Base-by-base conservation (phyloP, 2,888 invertebrate genomes). In the Epirrhoe tristata region DNA sequence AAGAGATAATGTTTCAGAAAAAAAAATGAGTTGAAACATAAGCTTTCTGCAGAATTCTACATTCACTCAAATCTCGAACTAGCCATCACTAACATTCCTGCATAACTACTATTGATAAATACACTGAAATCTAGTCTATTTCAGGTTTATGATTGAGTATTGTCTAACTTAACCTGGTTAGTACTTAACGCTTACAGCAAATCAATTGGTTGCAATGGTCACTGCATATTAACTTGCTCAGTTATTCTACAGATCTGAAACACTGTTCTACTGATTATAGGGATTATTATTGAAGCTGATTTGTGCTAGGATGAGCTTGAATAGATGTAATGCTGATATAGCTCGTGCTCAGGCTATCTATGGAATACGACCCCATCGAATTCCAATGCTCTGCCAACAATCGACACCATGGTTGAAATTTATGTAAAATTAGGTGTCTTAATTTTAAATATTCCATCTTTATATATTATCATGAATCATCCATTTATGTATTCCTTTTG, bases 251-350 rank as follows among this genome's bases (percentile, higher is more conserved):
- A 36, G 46, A 51, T 66, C 63, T 50, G 48, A 57, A 64, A 59
- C 62, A 60, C 68, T 67, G 63, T 65, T 64, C 71, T 74, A 73
- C 59, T 59, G 67, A 70, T 64, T 64, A 68, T 72, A 73, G 53
- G 66, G 73, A 73, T 73, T 75, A 71, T 71, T 70, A 73, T 68
- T 68, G 69, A 72, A 72, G 70, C 72, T 69, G 65, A 61, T 72
- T 72, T 67, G 65, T 72, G 74, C 63, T 67, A 72, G 69, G 64
- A 52, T 53, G 32, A 66, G 63, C 70, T 58, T 65, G 66, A 54
- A 73, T 66, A 56, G 58, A 53, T 62, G 58, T 67, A 58, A 43
- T 54, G 61, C 46, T 32, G 59, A 62, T 32, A 24, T 57, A 32
- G n/a, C 48, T 54, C 34, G 52, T 24, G 12, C 5, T 52, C n/a